A percentile compares a stretch with the other conserved stretches of the same genome.
Evolutionary conservation across 2,888 invertebrate species (phyloP).

Genomic region (Harpalus rufipes): DNA sequence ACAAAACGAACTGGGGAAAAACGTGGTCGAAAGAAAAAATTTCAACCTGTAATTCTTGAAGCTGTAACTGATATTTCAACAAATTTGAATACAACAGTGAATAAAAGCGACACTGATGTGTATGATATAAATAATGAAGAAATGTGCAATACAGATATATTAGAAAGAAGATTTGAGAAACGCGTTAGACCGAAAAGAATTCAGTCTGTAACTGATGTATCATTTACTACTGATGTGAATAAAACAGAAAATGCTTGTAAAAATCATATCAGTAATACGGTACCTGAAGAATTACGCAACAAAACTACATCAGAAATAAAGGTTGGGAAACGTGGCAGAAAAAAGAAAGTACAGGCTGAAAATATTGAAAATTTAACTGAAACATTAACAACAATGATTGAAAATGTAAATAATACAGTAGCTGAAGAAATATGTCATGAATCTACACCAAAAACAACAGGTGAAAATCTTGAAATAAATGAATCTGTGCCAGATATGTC

Average conservation of each 20-base stretch:
- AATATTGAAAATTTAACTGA: neutral
- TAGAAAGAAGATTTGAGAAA: constrained; percentile 2
- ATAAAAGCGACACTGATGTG: neutral
- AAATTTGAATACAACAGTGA: neutral
- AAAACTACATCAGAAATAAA: neutral
- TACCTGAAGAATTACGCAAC: neutral
- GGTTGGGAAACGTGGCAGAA: neutral
- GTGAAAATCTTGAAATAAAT: neutral
- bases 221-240: neutral
- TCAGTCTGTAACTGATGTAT: neutral
- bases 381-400: neutral
- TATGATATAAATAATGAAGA: neutral
- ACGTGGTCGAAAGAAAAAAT: neutral
- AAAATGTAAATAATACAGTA: neutral
- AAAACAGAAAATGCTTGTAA: neutral
- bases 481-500: neutral
- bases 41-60: neutral
- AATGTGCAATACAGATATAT: neutral
- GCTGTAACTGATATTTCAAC: neutral
- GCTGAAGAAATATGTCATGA: neutral
- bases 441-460: neutral
- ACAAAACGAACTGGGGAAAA: neutral
- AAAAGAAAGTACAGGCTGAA: neutral
- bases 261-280: neutral
- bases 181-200: neutral